Conservation (phyloP, 2,888 invertebrate species). For the Myopa testacea region DNA sequence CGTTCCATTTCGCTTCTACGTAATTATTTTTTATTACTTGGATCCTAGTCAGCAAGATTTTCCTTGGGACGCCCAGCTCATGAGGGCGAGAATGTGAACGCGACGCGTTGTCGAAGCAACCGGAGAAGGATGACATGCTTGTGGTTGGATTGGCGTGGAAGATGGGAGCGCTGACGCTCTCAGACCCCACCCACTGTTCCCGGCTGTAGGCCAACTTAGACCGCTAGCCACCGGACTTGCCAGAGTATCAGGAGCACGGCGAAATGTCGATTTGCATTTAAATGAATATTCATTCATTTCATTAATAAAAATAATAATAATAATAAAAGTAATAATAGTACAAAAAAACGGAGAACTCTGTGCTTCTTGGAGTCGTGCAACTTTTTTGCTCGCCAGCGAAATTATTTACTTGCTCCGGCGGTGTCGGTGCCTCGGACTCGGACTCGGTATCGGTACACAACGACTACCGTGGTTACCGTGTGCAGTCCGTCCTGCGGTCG, state of each 20-base stretch:
- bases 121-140: too few species aligned
- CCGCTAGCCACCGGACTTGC: neutral
- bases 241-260: neutral
- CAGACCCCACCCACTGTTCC: neutral
- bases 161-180: neutral
- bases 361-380: too few species aligned
- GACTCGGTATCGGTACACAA: too few species aligned
- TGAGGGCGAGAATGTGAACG: too few species aligned
- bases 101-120: too few species aligned
- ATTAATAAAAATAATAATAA: conserved; percentile 30
- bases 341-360: neutral
- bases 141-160: neutral
- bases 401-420: too few species aligned
- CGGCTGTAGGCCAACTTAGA: neutral
- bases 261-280: conserved; percentile 30
- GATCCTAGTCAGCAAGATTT: conserved; percentile 1
- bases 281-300: conserved; percentile 23
- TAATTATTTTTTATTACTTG: conserved; percentile 36
- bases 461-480: too few species aligned
- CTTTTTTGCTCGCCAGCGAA: too few species aligned
- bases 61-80: neutral
- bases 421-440: too few species aligned
- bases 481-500: too few species aligned
- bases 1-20: conserved; percentile 42
- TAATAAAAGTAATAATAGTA: neutral